Evolutionary conservation across 2,113 vertebrate genomes (phyloP).

Genomic region (Daphoenositta chrysoptera): DNA sequence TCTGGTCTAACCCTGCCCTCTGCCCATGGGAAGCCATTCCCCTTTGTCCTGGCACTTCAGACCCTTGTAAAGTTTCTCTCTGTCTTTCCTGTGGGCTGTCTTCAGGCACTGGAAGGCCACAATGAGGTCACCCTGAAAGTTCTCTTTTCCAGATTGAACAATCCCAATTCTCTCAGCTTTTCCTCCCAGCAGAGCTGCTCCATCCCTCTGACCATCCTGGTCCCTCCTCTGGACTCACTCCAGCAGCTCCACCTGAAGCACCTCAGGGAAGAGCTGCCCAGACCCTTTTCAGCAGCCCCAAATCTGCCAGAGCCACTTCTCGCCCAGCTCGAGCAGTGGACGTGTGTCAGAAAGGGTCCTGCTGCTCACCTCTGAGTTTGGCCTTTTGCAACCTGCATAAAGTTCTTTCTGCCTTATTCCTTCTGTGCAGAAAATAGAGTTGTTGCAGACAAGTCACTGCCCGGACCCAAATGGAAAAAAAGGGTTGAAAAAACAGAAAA

Average conservation of each 20-base stretch:
- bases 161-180: background rate
- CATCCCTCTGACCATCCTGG: background rate
- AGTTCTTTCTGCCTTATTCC: background rate
- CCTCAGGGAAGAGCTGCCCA: background rate
- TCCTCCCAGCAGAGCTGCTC: background rate
- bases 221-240: background rate
- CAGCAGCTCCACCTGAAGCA: background rate
- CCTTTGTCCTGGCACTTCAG: background rate
- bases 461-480: background rate
- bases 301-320: background rate
- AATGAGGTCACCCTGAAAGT: background rate
- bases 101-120: background rate
- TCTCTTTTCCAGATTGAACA: background rate
- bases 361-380: background rate
- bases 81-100: background rate
- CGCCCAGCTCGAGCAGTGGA: background rate
- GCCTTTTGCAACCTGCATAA: background rate
- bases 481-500: background rate
- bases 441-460: background rate
- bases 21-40: background rate
- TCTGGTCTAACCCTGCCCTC: background rate
- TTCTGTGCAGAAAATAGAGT: background rate
- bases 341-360: background rate
- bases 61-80: background rate
- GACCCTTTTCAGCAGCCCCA: background rate